These are phyloP conservation scores for Vulpes lagopus DNA, from an alignment of 2,113 vertebrate genomes.

Conservation along the genomic window DNA sequence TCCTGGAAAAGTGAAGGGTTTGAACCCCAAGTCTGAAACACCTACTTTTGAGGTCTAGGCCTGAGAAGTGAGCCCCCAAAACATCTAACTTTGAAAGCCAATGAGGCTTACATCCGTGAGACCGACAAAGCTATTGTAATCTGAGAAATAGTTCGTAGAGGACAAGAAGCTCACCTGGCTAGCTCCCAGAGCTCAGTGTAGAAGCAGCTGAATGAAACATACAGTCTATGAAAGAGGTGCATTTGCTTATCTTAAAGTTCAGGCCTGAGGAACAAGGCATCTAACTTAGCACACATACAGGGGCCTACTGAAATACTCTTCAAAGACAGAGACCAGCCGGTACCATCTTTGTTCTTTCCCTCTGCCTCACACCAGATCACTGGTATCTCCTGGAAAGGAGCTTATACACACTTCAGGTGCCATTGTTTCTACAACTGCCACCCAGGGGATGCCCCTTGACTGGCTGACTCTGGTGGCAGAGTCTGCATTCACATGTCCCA, in stretches of 20 bases:
- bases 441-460: background rate
- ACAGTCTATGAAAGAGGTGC: background rate
- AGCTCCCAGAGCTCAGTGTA: background rate
- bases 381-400: background rate
- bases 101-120: background rate
- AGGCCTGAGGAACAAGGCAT: background rate
- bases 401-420: background rate
- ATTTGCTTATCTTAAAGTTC: background rate
- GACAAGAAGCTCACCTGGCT: background rate
- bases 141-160: background rate
- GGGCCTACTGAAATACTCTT: background rate
- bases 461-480: background rate
- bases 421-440: background rate
- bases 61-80: background rate
- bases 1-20: background rate
- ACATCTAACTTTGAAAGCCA: background rate
- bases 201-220: background rate
- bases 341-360: background rate
- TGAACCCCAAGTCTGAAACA: background rate
- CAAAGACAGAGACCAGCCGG: background rate
- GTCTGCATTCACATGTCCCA: background rate
- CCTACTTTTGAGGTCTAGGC: background rate
- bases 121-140: background rate
- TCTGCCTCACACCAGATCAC: background rate
- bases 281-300: background rate